Evolutionary conservation across 2,113 vertebrate genomes (phyloP).

Genomic region (Clarias magur): DNA sequence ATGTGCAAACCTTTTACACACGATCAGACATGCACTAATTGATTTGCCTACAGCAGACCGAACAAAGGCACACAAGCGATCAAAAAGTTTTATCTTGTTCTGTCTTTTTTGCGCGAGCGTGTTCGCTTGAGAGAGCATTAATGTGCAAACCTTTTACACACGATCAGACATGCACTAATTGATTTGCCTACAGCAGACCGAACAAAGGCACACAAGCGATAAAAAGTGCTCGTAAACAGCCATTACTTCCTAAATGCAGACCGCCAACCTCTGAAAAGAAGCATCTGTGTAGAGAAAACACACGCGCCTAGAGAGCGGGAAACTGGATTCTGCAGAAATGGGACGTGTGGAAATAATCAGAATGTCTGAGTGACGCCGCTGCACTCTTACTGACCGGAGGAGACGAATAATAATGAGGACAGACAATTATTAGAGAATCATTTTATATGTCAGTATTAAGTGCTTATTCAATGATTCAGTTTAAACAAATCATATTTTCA

Average conservation of each 20-base stretch:
- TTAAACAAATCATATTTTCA: not conserved
- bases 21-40: slow-evolving; percentile 47
- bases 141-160: slow-evolving; percentile 33
- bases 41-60: slow-evolving; percentile 38
- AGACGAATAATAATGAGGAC: not conserved
- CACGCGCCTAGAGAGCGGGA: not conserved
- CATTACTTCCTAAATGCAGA: slow-evolving; percentile 39
- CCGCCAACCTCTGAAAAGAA: slow-evolving; percentile 32
- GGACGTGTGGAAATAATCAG: slow-evolving; percentile 10
- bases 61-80: slow-evolving; percentile 40
- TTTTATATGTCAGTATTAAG: not conserved
- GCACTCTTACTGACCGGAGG: not conserved
- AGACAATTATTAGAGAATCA: not conserved
- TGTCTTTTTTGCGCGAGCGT: not conserved
- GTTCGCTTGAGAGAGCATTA: slow-evolving; percentile 23
- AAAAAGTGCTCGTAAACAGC: slow-evolving; percentile 37
- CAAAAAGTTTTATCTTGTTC: not conserved
- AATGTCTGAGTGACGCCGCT: not conserved
- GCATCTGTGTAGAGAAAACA: slow-evolving; percentile 17
- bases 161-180: slow-evolving; percentile 47
- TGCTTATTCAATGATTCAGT: not conserved
- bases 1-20: slow-evolving; percentile 33
- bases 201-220: slow-evolving; percentile 40
- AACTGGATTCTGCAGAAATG: not conserved
- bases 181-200: slow-evolving; percentile 38